Evolutionary conservation across 2,888 invertebrate genomes (phyloP).

Genomic region (Morinoia aosen): DNA sequence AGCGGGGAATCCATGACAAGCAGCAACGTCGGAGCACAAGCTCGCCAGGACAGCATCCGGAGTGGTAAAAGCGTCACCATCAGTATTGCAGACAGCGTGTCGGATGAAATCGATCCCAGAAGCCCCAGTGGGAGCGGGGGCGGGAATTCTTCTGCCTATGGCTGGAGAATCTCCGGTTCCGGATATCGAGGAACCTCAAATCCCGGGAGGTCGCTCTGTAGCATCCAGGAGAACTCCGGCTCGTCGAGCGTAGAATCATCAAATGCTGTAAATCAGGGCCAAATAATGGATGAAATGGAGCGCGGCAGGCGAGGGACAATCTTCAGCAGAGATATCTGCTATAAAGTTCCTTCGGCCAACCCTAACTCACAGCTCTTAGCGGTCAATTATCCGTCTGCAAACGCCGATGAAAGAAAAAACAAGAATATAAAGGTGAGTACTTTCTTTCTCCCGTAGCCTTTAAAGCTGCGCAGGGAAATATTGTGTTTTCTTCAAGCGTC

Average conservation of each 20-base stretch:
- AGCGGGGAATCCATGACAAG: background rate
- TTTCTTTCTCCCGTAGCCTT: background rate
- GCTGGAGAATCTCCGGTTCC: slow-evolving; percentile 32
- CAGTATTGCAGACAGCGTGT: background rate
- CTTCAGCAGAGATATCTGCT: slow-evolving; percentile 44
- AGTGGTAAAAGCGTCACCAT: slow-evolving; percentile 44
- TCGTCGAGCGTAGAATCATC: background rate
- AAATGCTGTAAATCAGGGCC: background rate
- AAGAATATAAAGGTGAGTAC: slow-evolving; percentile 39
- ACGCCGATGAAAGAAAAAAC: slow-evolving; percentile 2
- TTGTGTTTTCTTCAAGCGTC: background rate
- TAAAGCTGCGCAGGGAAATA: background rate
- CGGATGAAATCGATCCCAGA: slow-evolving; percentile 24
- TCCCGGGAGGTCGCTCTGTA: slow-evolving; percentile 14
- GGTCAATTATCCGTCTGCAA: slow-evolving; percentile 24
- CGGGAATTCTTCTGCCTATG: slow-evolving; percentile 22
- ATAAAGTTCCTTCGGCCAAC: slow-evolving; percentile 31
- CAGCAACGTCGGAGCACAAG: background rate
- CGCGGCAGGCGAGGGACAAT: background rate
- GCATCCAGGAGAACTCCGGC: slow-evolving; percentile 35
- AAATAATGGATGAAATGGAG: background rate
- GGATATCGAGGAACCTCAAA: slow-evolving; percentile 36
- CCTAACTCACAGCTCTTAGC: slow-evolving; percentile 31
- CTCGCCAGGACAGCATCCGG: slow-evolving; percentile 9
- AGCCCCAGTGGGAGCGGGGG: slow-evolving; percentile 1